Conservation (phyloP, 2,888 invertebrate species). For the Rhagophthalmus giganteus region DNA sequence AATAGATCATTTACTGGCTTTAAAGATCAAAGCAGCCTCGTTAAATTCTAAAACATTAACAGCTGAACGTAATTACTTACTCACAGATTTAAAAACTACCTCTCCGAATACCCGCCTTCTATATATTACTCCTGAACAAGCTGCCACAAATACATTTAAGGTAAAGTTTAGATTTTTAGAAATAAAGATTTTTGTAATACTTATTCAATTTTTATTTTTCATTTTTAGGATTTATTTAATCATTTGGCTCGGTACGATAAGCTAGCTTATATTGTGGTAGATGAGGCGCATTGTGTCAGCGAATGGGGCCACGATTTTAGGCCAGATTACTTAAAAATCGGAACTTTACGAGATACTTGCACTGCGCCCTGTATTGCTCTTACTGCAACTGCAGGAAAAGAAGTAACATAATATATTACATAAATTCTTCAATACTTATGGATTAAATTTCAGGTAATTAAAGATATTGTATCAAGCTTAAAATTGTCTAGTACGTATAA, state of each 20-base stretch:
- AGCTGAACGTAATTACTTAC: constrained; percentile 75
- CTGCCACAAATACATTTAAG: constrained; percentile 77
- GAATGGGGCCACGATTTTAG: constrained; percentile 99
- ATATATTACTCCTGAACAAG: constrained; percentile 97
- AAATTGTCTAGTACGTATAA: constrained; percentile 55
- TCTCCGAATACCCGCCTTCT: constrained; percentile 80
- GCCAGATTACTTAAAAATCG: constrained; percentile 91
- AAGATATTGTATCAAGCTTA: constrained; percentile 79
- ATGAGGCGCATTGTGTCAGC: constrained; percentile 97
- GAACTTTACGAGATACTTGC: constrained; percentile 66
- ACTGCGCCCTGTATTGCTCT: constrained; percentile 85
- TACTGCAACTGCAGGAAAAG: constrained; percentile 89
- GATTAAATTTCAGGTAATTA: constrained; percentile 64
- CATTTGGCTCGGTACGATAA: constrained; percentile 74
- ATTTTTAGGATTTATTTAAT: constrained; percentile 62
- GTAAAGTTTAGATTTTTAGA: constrained; percentile 28
- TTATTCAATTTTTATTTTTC: no score
- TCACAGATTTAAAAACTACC: constrained; percentile 70
- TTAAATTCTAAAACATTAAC: constrained; percentile 88
- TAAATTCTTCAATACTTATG: not conserved
- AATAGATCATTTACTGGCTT: constrained; percentile 78
- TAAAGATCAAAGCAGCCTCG: constrained; percentile 82
- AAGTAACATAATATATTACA: constrained; percentile 48
- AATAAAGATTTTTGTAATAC: not conserved
- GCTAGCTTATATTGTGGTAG: constrained; percentile 88